Conservation (phyloP, 2,888 invertebrate species). For the Orchestes rusci region DNA sequence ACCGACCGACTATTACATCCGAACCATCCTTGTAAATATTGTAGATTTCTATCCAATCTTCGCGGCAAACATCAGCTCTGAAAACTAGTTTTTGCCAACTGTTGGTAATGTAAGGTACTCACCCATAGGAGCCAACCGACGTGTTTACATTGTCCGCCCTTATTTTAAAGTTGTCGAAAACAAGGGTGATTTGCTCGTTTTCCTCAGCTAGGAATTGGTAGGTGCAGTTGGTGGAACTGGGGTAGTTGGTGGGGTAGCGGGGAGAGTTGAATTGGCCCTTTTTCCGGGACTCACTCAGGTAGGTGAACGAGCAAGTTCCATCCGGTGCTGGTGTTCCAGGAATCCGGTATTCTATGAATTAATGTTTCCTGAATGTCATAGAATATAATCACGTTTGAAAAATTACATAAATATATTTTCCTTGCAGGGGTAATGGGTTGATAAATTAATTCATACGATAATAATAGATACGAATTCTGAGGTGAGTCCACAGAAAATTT, state of each 20-base stretch:
- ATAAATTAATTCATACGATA: too few relatives aligned
- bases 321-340: constrained; percentile 91
- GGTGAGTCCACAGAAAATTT: too few relatives aligned
- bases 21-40: constrained; percentile 78
- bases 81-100: too few relatives aligned
- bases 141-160: constrained; percentile 73
- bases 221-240: constrained; percentile 89
- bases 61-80: constrained; percentile 72
- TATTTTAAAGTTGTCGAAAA: constrained; percentile 88
- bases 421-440: too few relatives aligned
- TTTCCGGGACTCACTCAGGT: constrained; percentile 79
- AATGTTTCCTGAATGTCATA: neutral
- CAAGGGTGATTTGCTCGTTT: constrained; percentile 83
- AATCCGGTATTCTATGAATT: constrained; percentile 74
- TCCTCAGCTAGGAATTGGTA: constrained; percentile 82
- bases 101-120: constrained; percentile 36
- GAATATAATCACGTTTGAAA: neutral
- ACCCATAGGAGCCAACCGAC: constrained; percentile 70
- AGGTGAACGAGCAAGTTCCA: constrained; percentile 86
- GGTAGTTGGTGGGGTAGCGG: constrained; percentile 94
- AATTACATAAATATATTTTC: too few relatives aligned
- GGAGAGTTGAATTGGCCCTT: constrained; percentile 93
- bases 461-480: too few relatives aligned
- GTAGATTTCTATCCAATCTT: constrained; percentile 93
- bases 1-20: constrained; percentile 80